These are phyloP conservation scores for Apomyelois bistriatella DNA, from an alignment of 2,888 invertebrate species.

Conservation along the genomic window DNA sequence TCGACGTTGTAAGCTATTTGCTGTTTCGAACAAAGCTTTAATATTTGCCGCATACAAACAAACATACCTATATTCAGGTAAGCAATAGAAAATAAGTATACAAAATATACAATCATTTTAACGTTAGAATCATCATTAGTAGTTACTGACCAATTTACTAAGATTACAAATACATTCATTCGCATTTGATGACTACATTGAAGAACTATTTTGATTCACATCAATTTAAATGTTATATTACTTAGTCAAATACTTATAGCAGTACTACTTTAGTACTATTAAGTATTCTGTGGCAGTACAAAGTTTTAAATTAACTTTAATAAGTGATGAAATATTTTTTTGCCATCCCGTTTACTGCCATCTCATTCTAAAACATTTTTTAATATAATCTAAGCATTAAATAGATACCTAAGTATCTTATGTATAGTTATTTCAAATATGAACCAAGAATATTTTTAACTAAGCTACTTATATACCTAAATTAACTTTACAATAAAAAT, in stretches of 20 bases:
- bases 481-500: background rate
- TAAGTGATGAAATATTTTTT: no score
- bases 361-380: no score
- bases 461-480: background rate
- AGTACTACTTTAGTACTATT: no score
- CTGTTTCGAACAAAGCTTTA: background rate
- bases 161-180: slow-evolving; percentile 28
- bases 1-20: no score
- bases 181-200: slow-evolving; percentile 35
- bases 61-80: background rate
- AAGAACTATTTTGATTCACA: slow-evolving; percentile 10
- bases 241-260: no score
- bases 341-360: no score
- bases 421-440: no score
- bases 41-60: background rate
- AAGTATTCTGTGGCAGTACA: no score
- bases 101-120: slow-evolving; percentile 20
- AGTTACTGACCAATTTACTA: slow-evolving; percentile 2
- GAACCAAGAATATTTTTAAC: no score
- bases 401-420: no score
- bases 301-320: no score
- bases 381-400: no score
- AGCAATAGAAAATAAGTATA: background rate
- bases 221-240: background rate
- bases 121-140: slow-evolving; percentile 30